These are phyloP conservation scores for Salarias fasciatus DNA, from an alignment of 2,797 vertebrate genomes.

Conservation along the genomic window DNA sequence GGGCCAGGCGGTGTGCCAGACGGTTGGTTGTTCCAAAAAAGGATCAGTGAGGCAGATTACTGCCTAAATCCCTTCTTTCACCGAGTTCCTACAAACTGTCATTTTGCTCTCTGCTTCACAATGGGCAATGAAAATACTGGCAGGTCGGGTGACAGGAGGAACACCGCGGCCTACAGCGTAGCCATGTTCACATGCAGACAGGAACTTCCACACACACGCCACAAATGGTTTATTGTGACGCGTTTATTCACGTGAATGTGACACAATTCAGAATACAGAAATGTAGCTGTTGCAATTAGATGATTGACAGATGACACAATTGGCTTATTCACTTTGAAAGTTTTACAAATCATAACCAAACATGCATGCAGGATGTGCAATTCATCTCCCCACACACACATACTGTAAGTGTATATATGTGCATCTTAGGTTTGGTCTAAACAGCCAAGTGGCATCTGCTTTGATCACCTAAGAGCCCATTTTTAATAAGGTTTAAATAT, in stretches of 20 bases:
- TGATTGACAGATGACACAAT: no score
- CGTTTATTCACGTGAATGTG: background rate
- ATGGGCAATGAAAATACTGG: constrained; percentile 59
- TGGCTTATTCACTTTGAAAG: no score
- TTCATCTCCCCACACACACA: no score
- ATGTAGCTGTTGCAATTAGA: background rate
- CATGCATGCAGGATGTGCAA: no score
- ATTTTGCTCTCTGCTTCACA: constrained; percentile 61
- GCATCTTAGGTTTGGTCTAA: no score
- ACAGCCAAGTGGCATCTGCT: no score
- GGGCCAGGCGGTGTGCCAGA: constrained; percentile 67
- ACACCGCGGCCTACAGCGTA: constrained; percentile 21
- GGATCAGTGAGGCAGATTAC: constrained; percentile 75
- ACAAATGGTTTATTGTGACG: background rate
- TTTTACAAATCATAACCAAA: no score
- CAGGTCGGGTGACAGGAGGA: constrained; percentile 41
- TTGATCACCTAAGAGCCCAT: no score
- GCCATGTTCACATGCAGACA: constrained; percentile 1
- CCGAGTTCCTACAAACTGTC: constrained; percentile 65
- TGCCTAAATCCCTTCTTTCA: constrained; percentile 73
- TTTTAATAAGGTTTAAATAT: background rate
- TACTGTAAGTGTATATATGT: no score
- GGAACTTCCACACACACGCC: background rate
- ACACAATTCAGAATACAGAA: background rate
- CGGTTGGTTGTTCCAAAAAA: constrained; percentile 66